A percentile compares a stretch with the other conserved stretches of the same genome.
phyloP scores from a whole-genome alignment of 2,113 vertebrate species.

The Chlorodrepanis virens region DNA sequence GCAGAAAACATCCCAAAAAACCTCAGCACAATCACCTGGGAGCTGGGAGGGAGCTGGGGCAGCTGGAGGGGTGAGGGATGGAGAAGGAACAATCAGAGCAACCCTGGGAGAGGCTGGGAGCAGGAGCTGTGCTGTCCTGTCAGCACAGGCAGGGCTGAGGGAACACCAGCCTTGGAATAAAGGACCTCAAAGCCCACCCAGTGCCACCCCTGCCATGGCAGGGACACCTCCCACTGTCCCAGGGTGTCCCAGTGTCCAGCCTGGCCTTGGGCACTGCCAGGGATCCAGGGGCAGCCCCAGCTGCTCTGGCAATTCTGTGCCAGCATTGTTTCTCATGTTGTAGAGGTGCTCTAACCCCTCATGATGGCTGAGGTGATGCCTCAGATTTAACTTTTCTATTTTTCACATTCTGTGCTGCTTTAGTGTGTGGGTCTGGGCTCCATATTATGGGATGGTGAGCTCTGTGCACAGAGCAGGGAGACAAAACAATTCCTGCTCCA shows the following conservation, averaged over 20 bases:
- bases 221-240: background rate
- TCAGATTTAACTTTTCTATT: no score
- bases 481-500: no score
- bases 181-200: accelerated
- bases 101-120: accelerated
- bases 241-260: accelerated
- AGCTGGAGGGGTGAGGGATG: background rate
- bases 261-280: background rate
- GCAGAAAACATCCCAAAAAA: accelerated
- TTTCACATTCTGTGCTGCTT: no score
- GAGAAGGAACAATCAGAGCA: background rate
- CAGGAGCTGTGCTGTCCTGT: background rate
- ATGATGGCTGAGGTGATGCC: background rate
- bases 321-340: background rate
- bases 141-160: background rate
- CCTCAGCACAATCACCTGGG: no score
- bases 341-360: background rate
- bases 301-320: background rate
- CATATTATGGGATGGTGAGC: no score
- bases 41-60: background rate
- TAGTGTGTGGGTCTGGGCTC: no score
- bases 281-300: background rate
- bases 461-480: no score
- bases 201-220: background rate
- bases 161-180: accelerated